Percentiles rank a stretch among this genome's conserved stretches.
Evolutionary conservation across 2,113 vertebrate species (phyloP).

Genomic region (Vireo altiloquus): DNA sequence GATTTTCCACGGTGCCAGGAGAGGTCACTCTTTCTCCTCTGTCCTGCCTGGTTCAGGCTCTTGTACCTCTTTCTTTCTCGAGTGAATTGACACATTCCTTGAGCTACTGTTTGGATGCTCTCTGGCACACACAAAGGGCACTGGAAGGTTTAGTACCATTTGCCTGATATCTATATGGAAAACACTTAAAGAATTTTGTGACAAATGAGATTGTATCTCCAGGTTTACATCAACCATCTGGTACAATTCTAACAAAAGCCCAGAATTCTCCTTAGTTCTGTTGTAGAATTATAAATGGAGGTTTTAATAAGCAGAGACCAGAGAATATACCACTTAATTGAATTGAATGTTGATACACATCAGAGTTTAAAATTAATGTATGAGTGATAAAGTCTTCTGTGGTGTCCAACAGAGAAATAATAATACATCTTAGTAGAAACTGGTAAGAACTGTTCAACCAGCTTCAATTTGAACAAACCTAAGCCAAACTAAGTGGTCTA

Average conservation of each 20-base stretch:
- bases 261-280: not conserved
- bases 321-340: not conserved
- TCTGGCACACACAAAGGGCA: not conserved
- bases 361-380: not conserved
- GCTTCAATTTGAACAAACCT: not conserved
- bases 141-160: not conserved
- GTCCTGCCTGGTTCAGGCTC: not conserved
- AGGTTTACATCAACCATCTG: not conserved
- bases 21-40: constrained; percentile 79
- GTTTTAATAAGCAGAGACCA: not conserved
- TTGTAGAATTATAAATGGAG: not conserved
- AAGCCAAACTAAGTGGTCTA: not conserved
- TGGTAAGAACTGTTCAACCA: not conserved
- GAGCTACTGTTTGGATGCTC: constrained; percentile 18
- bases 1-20: constrained; percentile 61
- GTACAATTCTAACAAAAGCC: not conserved
- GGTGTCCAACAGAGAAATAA: not conserved
- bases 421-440: not conserved
- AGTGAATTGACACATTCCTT: not conserved
- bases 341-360: not conserved
- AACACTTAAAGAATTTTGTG: not conserved
- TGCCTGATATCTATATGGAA: not conserved
- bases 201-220: not conserved
- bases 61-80: not conserved
- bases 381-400: not conserved